Evolutionary conservation across 2,888 invertebrate genomes (phyloP).

Genomic region (Flabesymbios commensalis): DNA sequence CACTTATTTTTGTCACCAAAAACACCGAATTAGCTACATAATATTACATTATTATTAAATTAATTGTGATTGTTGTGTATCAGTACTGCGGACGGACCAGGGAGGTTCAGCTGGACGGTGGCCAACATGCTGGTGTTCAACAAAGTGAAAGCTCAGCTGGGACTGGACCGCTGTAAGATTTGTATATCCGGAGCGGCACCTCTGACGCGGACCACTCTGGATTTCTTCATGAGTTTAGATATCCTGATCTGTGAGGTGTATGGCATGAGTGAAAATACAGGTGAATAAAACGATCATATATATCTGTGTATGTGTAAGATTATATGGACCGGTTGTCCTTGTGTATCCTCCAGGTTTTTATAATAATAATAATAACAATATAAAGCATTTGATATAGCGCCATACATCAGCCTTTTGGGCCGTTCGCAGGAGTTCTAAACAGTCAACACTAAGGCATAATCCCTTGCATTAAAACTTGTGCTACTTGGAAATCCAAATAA

Average conservation of each 20-base stretch:
- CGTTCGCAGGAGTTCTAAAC: not conserved
- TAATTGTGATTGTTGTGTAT: no score
- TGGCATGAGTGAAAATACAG: slow-evolving; percentile 66
- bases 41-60: no score
- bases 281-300: slow-evolving; percentile 30
- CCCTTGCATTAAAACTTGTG: no score
- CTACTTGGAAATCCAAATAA: no score
- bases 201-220: slow-evolving; percentile 79
- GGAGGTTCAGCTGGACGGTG: slow-evolving; percentile 77
- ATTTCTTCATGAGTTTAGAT: slow-evolving; percentile 85
- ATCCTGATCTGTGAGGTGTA: slow-evolving; percentile 81
- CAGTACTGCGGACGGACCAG: no score
- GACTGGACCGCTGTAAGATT: slow-evolving; percentile 74
- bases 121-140: slow-evolving; percentile 79
- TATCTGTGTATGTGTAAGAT: not conserved
- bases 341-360: not conserved
- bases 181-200: slow-evolving; percentile 85
- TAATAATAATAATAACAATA: no score
- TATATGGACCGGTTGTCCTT: not conserved
- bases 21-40: no score
- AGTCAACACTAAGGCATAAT: no score
- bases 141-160: slow-evolving; percentile 77
- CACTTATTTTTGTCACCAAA: no score
- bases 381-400: no score
- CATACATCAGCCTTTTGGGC: no score